Percentiles rank a stretch among this genome's conserved stretches.
phyloP scores from a whole-genome alignment of 2,797 vertebrate genomes.

The Lateolabrax maculatus region DNA sequence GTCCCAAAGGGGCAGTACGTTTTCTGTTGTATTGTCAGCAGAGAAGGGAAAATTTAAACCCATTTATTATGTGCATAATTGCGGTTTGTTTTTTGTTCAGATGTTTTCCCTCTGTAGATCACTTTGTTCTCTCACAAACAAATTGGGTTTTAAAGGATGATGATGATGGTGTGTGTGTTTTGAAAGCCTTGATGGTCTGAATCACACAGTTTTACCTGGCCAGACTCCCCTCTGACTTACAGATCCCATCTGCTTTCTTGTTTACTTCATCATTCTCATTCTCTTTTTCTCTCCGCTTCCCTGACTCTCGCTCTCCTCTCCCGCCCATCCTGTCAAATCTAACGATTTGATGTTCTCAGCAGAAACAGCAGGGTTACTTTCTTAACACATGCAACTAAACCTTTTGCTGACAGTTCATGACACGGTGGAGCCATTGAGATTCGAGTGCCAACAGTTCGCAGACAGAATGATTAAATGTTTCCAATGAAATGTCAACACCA shows the following conservation, averaged over 20 bases:
- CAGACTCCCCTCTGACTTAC: slow-evolving; percentile 7
- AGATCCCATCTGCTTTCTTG: slow-evolving; percentile 27
- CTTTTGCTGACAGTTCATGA: slow-evolving; percentile 21
- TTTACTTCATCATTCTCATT: not conserved
- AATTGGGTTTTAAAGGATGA: not conserved
- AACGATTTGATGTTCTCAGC: slow-evolving; percentile 8
- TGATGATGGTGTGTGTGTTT: not conserved
- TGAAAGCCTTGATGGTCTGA: not conserved
- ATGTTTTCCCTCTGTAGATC: not conserved
- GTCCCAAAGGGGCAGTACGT: not conserved
- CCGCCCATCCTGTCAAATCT: not conserved
- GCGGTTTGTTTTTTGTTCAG: too few relatives aligned
- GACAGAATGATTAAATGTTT: slow-evolving; percentile 17
- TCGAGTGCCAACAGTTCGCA: slow-evolving; percentile 26
- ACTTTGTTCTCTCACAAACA: not conserved
- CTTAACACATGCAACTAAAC: slow-evolving; percentile 22
- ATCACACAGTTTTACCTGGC: slow-evolving; percentile 22
- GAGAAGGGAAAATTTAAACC: not conserved
- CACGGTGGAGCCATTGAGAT: not conserved
- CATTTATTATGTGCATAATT: not conserved
- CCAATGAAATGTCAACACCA: slow-evolving; percentile 27
- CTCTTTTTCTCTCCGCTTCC: not conserved
- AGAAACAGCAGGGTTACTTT: slow-evolving; percentile 36
- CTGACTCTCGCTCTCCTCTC: not conserved
- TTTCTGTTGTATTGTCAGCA: not conserved